Percentiles rank a stretch among this genome's conserved stretches.
These are phyloP conservation scores for Carposina sasakii DNA, from an alignment of 1,140 invertebrate species.

Conservation along the genomic window DNA sequence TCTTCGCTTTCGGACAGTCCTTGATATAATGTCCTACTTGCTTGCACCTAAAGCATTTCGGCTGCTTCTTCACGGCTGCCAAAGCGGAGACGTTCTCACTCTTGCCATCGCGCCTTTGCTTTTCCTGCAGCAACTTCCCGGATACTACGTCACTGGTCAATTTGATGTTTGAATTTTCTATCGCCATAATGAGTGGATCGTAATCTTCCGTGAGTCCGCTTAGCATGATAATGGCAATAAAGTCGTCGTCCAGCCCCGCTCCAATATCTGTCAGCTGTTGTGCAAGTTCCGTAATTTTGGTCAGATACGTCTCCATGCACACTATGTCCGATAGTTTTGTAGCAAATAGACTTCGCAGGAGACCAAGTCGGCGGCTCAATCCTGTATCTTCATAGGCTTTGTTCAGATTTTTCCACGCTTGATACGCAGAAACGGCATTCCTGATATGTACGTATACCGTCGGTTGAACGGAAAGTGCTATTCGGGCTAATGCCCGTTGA, in stretches of 20 bases:
- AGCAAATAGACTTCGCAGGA: not conserved
- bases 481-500: too few species aligned
- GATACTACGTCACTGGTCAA: slow-evolving; percentile 11
- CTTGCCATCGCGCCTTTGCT: slow-evolving; percentile 3
- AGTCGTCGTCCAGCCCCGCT: slow-evolving; percentile 15
- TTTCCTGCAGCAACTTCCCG: not conserved
- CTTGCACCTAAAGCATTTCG: slow-evolving; percentile 7
- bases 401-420: not conserved
- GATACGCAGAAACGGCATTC: not conserved
- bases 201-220: slow-evolving; percentile 16
- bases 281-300: not conserved
- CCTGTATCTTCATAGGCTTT: not conserved
- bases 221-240: slow-evolving; percentile 17
- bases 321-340: not conserved
- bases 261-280: slow-evolving; percentile 9
- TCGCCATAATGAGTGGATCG: slow-evolving; percentile 13
- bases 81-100: not conserved
- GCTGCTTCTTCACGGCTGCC: not conserved
- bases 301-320: not conserved
- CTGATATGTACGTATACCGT: too few species aligned
- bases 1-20: not conserved
- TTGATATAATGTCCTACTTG: slow-evolving; percentile 5
- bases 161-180: slow-evolving; percentile 12
- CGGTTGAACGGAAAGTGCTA: too few species aligned
- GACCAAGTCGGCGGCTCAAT: not conserved